Evolutionary conservation across 2,797 vertebrate genomes (phyloP), one percentile per base, ranked within the genome.

Genomic region (Poeciliopsis turneri): DNA sequence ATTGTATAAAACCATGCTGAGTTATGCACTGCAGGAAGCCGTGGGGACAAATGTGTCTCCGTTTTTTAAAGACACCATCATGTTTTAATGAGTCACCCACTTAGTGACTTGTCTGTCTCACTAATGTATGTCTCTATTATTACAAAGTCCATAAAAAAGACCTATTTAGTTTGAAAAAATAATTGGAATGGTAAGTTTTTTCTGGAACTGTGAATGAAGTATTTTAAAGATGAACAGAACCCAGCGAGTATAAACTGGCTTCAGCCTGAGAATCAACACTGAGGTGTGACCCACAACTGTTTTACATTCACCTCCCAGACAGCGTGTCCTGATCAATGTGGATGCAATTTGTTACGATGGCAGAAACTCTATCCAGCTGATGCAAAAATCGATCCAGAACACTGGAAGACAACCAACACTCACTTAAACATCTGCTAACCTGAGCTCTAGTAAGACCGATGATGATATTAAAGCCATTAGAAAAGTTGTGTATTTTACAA

Each of bases 321-420:
- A 80, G 85, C 79, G 28, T 81, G 86, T 80, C 73, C 81, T 76
- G 87, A 87, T 91, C 86, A 86, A 87, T 89, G 73, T 81, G 87
- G 85, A 89, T 89, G 79, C 87, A 88, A 90, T 87, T 89, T 86
- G 84, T 90, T 91, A 88, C 82, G 73, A 77, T 77, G 83, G 83
- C 80, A 88, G 91, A 92, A 89, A 91, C 78, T 82, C 88, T 82
- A 74, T 83, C 84, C 76, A 74, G 79, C 74, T 81, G 77, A 87
- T 25, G 46, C 72, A 70, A 83, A 92, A 89, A 94, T 93, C 81
- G 88, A 93, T 92, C 72, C 6, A 72, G 45, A 39, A 0, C 76
- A 81, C 16, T 41, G 28, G 66, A 43, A 81, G 74, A 82, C 45
- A 78, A 80, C 73, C 76, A 75, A 84, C 70, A 49, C 57, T 80